A percentile compares a stretch with the other conserved stretches of the same genome.
phyloP scores from a whole-genome alignment of 1,140 invertebrate genomes.

The Temnothorax longispinosus region DNA sequence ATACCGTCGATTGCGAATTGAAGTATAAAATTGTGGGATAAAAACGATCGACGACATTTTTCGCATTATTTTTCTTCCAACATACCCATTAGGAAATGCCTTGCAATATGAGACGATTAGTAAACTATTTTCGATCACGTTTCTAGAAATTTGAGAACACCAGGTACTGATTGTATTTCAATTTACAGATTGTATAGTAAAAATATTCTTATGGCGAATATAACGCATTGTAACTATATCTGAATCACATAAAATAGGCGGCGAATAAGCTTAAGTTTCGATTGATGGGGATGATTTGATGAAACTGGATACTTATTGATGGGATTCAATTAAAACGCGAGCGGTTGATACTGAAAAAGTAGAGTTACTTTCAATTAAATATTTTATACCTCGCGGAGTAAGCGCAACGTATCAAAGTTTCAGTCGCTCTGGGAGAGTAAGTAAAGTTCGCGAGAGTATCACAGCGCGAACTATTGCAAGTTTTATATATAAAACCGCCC shows the following conservation, averaged over 20 bases:
- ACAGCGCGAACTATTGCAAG: constrained; percentile 32
- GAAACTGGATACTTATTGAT: constrained; percentile 3
- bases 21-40: neutral
- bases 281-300: constrained; percentile 5
- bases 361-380: constrained; percentile 46
- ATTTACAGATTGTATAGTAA: neutral
- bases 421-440: constrained; percentile 27
- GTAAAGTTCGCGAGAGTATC: constrained; percentile 41
- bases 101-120: neutral
- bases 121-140: neutral
- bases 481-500: constrained; percentile 41
- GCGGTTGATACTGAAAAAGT: constrained; percentile 10
- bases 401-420: constrained; percentile 47
- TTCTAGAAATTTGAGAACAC: neutral
- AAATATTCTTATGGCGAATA: neutral
- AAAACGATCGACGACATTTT: constrained; percentile 20
- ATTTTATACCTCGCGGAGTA: neutral
- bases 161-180: neutral
- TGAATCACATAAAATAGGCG: neutral
- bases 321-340: constrained; percentile 16
- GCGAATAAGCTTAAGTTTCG: neutral
- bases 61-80: neutral
- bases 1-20: neutral
- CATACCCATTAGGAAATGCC: neutral
- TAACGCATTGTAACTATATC: neutral